phyloP scores from a whole-genome alignment of 2,888 invertebrate genomes.

The Caenorhabditis macrosperma region DNA sequence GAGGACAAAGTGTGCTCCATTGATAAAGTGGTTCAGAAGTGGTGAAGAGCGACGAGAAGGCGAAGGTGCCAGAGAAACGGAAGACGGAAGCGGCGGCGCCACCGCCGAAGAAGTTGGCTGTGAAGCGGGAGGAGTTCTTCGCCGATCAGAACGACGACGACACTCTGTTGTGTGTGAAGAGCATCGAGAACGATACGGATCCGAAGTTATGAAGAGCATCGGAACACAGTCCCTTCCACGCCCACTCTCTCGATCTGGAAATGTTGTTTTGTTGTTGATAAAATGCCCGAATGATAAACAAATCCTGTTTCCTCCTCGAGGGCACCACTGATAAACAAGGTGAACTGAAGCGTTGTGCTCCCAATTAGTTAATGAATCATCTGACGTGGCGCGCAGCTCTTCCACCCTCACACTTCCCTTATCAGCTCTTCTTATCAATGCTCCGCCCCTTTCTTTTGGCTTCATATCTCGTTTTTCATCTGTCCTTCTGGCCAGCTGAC shows the following conservation, averaged over 20 bases:
- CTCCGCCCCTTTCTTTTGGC: neutral
- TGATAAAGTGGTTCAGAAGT: too few relatives aligned
- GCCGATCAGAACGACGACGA: constrained; percentile 28
- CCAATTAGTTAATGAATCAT: constrained; percentile 2
- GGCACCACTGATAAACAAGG: neutral
- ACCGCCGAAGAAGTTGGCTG: neutral
- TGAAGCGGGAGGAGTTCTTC: constrained; percentile 7
- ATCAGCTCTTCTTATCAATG: too few relatives aligned
- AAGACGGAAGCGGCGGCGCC: too few relatives aligned
- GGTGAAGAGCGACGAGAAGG: neutral
- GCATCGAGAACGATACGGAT: constrained; percentile 5
- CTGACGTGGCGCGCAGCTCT: neutral
- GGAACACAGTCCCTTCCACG: too few relatives aligned
- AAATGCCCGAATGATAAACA: too few relatives aligned
- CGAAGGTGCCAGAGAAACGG: neutral
- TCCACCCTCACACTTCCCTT: neutral
- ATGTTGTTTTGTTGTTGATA: neutral
- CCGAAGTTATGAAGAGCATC: neutral
- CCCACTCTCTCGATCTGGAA: neutral
- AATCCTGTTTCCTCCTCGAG: too few relatives aligned
- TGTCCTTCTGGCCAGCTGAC: too few relatives aligned
- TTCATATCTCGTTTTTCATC: too few relatives aligned
- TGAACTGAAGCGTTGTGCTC: neutral
- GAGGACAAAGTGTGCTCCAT: too few relatives aligned
- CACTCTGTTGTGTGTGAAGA: constrained; percentile 29